Evolutionary conservation across 2,888 invertebrate genomes (phyloP).

Genomic region (Nemotelus pantherinus): DNA sequence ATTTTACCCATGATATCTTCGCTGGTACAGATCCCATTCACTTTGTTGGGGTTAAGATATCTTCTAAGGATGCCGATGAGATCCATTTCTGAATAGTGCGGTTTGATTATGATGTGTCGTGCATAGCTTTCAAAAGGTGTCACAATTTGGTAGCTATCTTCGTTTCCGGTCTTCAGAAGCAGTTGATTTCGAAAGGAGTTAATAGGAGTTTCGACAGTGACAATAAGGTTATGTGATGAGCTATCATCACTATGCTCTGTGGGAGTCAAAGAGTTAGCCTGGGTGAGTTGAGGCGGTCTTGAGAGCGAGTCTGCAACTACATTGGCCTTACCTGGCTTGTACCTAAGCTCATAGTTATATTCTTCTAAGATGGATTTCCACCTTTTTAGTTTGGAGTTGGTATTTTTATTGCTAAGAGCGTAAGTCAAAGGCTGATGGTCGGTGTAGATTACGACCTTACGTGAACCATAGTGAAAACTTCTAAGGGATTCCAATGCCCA

Average conservation of each 20-base stretch:
- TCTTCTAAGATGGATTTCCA: slow-evolving; percentile 50
- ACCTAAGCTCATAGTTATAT: slow-evolving; percentile 29
- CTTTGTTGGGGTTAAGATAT: slow-evolving; percentile 21
- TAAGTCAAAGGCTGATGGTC: slow-evolving; percentile 21
- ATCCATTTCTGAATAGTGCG: background rate
- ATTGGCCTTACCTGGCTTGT: slow-evolving; percentile 47
- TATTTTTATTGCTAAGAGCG: slow-evolving; percentile 50
- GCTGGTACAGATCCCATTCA: slow-evolving; percentile 36
- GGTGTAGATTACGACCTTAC: background rate
- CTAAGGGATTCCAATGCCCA: slow-evolving; percentile 13
- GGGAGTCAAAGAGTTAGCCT: slow-evolving; percentile 16
- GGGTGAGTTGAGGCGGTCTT: slow-evolving; percentile 35
- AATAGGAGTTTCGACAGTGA: slow-evolving; percentile 26
- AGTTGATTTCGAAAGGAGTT: slow-evolving; percentile 31
- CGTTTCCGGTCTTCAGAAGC: slow-evolving; percentile 1
- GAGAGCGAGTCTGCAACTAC: slow-evolving; percentile 47
- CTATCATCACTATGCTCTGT: slow-evolving; percentile 18
- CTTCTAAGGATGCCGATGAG: slow-evolving; percentile 9
- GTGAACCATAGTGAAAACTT: background rate
- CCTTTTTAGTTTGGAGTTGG: slow-evolving; percentile 49
- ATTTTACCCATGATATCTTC: slow-evolving; percentile 43
- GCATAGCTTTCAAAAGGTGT: slow-evolving; percentile 12
- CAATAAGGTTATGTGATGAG: slow-evolving; percentile 16
- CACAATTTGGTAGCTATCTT: slow-evolving; percentile 9
- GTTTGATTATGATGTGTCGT: slow-evolving; percentile 9